phyloP scores from a whole-genome alignment of 2,888 invertebrate genomes.

The Polydrusus tereticollis region DNA sequence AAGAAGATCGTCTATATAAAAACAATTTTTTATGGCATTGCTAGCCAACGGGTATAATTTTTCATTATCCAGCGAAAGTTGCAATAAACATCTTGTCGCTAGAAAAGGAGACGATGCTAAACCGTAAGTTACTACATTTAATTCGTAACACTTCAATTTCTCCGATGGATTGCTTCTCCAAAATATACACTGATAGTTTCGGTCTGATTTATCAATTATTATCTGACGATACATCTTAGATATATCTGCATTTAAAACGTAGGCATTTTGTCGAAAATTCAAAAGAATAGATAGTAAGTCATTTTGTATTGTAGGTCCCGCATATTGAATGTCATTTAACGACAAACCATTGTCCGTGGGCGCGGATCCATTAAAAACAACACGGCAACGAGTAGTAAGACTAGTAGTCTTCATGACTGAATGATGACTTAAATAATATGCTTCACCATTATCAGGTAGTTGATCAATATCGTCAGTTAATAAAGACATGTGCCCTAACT shows the following conservation, averaged over 20 bases:
- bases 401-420: constrained; percentile 46
- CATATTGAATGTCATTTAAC: constrained; percentile 16
- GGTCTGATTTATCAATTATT: constrained; percentile 22
- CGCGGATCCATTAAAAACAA: constrained; percentile 53
- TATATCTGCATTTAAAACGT: constrained; percentile 37
- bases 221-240: constrained; percentile 43
- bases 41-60: constrained; percentile 32
- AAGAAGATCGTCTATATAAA: constrained; percentile 50
- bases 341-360: constrained; percentile 42
- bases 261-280: constrained; percentile 44
- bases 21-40: constrained; percentile 41
- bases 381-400: constrained; percentile 25
- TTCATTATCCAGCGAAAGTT: constrained; percentile 41
- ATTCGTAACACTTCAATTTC: constrained; percentile 32
- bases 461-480: too few relatives aligned
- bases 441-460: too few relatives aligned
- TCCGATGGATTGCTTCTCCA: constrained; percentile 25
- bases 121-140: constrained; percentile 51
- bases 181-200: constrained; percentile 34
- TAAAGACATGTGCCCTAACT: too few relatives aligned
- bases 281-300: constrained; percentile 49
- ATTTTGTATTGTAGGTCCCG: constrained; percentile 11
- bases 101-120: constrained; percentile 47
- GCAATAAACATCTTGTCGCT: constrained; percentile 29
- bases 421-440: too few relatives aligned